Percentiles rank a stretch among this genome's conserved stretches.
These are phyloP conservation scores for Tragelaphus buxtoni DNA, from an alignment of 2,113 vertebrate species.

Conservation along the genomic window DNA sequence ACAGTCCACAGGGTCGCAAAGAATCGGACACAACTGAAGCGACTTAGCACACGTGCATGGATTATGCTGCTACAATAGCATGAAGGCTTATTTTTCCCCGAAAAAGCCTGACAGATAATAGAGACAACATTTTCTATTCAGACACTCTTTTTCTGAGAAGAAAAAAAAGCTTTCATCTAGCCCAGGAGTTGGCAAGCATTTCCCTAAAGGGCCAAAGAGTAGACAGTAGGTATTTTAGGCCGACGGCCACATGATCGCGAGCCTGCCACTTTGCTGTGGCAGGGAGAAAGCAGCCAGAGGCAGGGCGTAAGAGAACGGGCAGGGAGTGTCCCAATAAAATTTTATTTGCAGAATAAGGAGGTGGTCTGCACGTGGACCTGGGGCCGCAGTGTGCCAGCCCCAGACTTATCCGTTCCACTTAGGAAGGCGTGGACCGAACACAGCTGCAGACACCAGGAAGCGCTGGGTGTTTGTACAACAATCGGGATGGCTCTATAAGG, in stretches of 20 bases:
- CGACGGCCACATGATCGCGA: accelerated
- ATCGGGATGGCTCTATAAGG: neutral
- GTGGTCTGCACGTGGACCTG: accelerated
- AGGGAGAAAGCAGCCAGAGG: neutral
- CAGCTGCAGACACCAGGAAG: neutral
- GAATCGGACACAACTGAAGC: neutral
- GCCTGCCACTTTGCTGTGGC: accelerated
- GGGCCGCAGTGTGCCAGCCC: neutral
- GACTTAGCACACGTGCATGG: neutral
- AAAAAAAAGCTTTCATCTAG: neutral
- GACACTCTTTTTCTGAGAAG: too few species aligned
- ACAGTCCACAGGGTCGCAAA: neutral
- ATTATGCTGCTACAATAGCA: neutral
- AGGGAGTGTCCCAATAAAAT: accelerated
- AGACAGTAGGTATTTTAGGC: neutral
- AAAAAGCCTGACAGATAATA: neutral
- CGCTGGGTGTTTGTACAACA: accelerated
- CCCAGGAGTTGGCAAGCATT: neutral
- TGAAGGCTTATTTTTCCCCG: neutral
- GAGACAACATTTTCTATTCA: neutral
- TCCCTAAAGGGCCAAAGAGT: neutral
- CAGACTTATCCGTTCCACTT: too few species aligned
- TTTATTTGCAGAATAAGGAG: neutral
- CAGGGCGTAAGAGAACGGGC: accelerated
- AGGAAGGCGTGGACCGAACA: accelerated